Conservation (phyloP, 2,888 invertebrate genomes). For the Apamea sordens region DNA sequence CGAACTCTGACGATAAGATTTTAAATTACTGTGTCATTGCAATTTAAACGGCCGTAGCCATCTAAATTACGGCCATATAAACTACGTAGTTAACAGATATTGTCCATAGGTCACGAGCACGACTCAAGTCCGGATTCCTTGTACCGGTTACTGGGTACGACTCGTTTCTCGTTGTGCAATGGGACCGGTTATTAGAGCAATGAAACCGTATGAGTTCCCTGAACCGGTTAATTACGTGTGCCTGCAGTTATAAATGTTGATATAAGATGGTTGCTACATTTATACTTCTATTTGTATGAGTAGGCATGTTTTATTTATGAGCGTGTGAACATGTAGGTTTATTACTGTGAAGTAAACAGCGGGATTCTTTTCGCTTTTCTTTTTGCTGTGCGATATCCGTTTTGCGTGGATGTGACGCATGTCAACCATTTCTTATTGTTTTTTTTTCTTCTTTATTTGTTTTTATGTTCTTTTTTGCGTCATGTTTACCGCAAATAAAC, state of each 20-base stretch:
- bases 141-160: conserved; percentile 23
- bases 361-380: background rate
- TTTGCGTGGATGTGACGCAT: too few relatives aligned
- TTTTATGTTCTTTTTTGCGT: too few relatives aligned
- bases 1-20: conserved; percentile 29
- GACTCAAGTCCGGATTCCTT: conserved; percentile 23
- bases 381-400: too few relatives aligned
- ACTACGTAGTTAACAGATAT: conserved; percentile 21
- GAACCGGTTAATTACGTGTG: conserved; percentile 46
- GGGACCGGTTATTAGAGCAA: conserved; percentile 66
- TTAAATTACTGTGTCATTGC: conserved; percentile 45
- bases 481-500: too few relatives aligned
- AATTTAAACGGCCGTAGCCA: conserved; percentile 31
- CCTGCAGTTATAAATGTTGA: conserved; percentile 23
- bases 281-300: conserved; percentile 14
- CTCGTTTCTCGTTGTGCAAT: conserved; percentile 60
- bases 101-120: conserved; percentile 31
- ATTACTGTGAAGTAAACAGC: background rate
- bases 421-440: too few relatives aligned
- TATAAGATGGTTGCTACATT: conserved; percentile 30
- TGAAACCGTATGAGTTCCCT: conserved; percentile 65
- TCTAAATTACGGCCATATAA: conserved; percentile 32
- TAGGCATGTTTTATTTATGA: conserved; percentile 32
- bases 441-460: too few relatives aligned
- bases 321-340: conserved; percentile 21